A percentile compares a stretch with the other conserved stretches of the same genome.
phyloP scores from a whole-genome alignment of 2,888 invertebrate species.

The Drosophila melanocephala region DNA sequence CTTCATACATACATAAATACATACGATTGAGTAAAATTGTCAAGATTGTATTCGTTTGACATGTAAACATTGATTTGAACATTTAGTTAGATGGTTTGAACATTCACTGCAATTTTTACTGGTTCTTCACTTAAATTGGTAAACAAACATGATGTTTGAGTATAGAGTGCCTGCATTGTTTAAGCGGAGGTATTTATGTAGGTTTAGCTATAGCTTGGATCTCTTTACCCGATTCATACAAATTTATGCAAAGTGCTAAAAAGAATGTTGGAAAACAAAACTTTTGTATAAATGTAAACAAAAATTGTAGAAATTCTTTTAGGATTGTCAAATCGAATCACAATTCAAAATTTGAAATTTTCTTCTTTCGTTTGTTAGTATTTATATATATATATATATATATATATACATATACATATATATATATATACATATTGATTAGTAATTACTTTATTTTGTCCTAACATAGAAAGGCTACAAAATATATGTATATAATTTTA shows the following conservation, averaged over 20 bases:
- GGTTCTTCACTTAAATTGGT: slow-evolving; percentile 9
- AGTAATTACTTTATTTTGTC: slow-evolving; percentile 23
- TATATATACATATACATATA: slow-evolving; percentile 24
- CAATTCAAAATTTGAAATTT: slow-evolving; percentile 80
- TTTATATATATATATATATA: neutral
- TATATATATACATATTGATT: slow-evolving; percentile 19
- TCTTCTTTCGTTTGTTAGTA: slow-evolving; percentile 28
- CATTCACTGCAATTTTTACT: slow-evolving; percentile 34
- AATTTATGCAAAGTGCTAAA: slow-evolving; percentile 75
- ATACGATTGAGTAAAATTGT: slow-evolving; percentile 56
- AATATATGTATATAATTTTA: slow-evolving; percentile 55
- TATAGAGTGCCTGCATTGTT: slow-evolving; percentile 23
- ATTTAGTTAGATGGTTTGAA: slow-evolving; percentile 54
- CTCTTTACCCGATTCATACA: slow-evolving; percentile 30
- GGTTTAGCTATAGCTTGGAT: slow-evolving; percentile 45
- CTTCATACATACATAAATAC: slow-evolving; percentile 9
- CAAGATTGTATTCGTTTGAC: slow-evolving; percentile 71
- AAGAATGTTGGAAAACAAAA: slow-evolving; percentile 18
- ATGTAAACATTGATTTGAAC: slow-evolving; percentile 69
- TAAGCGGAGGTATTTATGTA: slow-evolving; percentile 59
- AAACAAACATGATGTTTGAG: slow-evolving; percentile 6
- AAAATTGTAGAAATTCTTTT: slow-evolving; percentile 61
- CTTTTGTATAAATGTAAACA: slow-evolving; percentile 22
- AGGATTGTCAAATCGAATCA: slow-evolving; percentile 86
- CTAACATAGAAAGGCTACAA: slow-evolving; percentile 57